Evolutionary conservation across 2,888 invertebrate genomes (phyloP), one percentile per base, ranked within the genome.

Genomic region (Aethes cnicana): DNA sequence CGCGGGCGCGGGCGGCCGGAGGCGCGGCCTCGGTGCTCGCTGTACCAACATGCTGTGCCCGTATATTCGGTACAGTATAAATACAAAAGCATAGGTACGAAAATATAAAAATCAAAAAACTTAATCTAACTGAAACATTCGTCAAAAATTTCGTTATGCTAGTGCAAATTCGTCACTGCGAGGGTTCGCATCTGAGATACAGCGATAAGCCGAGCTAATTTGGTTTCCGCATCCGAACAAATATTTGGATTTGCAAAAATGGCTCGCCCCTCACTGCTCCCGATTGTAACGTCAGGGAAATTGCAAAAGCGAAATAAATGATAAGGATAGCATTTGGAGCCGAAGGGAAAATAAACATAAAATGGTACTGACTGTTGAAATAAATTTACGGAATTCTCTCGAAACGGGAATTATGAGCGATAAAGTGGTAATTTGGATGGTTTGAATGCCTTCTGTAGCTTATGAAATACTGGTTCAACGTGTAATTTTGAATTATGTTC

Each of bases 401-500:
- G 28, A 16, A 43, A 30, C 49, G 49, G 28, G 17, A 49, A 49
- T 43, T 43, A 43, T 16, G 35, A 23, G 17, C 36, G 28, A 43
- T 36, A 35, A 42, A 42, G 21, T 33, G 20, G 49, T 49, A 35
- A 49, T 49, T 49, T 49, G 20, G 20, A 8, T 8, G 28, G 35
- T 28, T 43, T 36, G 16, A 49, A 36, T 49, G 28, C 33, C 23
- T 30, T 18, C 35, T 8, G 41, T 28, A 35, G n/a, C 30, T 42
- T 36, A 35, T 49, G 12, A 44, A 44, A 37, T 37, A 36, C 36
- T 35, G 21, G 41, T 26, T 30, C 16, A 17, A 37, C 14, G 37
- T 16, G 12, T 17, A 20, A 47, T 37, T 37, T 41, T 9, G 25
- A 9, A 16, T 32, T 16, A 23, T 23, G 30, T 32, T 9, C 8